phyloP scores from a whole-genome alignment of 2,113 vertebrate species.

The human (Homo sapiens) region GRCh38 chr15:45224001-45224500 shows the following conservation, averaged over 20 bases:
- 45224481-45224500: neutral
- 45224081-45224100: neutral
- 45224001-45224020: neutral
- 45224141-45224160: neutral
- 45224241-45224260: neutral
- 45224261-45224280: neutral
- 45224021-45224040: neutral
- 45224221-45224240: neutral
- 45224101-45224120: neutral
- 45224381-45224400: neutral
- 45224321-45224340: neutral
- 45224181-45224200: slow-evolving; percentile 32
- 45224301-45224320: neutral
- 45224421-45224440: neutral
- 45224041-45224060: neutral
- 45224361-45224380: neutral
- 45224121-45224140: neutral
- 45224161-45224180: neutral
- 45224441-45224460: neutral
- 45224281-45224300: neutral
- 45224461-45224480: neutral
- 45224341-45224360: neutral
- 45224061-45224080: neutral
- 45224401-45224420: neutral
- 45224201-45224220: neutral